Evolutionary conservation across 2,797 vertebrate species (phyloP), one percentile per base, ranked within the genome.

Genomic region (Mus spretus): DNA sequence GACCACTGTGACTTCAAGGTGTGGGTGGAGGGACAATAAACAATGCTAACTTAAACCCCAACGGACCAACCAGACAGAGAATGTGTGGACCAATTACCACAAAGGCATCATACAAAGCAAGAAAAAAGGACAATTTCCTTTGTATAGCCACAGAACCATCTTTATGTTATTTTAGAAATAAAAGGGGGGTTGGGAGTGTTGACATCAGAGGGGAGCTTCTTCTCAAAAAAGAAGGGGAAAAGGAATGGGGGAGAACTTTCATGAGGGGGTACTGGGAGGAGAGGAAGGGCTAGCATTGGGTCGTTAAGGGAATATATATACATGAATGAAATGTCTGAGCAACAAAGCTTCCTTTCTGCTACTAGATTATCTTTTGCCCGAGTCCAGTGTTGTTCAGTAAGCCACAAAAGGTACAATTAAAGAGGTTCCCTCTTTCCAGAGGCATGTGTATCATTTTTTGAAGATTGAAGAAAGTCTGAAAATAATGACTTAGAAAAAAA

Each of bases 1-100:
- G 53, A 61, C 19, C 44, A 17, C 55, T 6, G 12, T 28, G 10
- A 40, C 22, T 59, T 28, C 34, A 72, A 74, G 50, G n/a, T 17
- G 6, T 77, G 26, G 44, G 26, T n/a, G 11, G 28, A 53, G 9
- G n/a, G 34, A 28, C 37, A 77, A 77, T 47, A 55, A 92, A 37
- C 31, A 93, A 93, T 13, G 75, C 37, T 79, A 95, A 88, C 53
- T 13, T 91, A 89, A 94, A 94, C 13, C 57, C 57, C 74, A 94
- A 80, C 4, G 59, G 88, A 59, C 77, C 79, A 90, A 40, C 26
- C 10, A 59, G 4, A 40, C 15, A 59, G 11, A 59, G 75, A 14
- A n/a, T 24, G 3, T 28, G 8, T 40, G 0, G 19, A 34, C 53
- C 82, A 63, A 79, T 55, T 15, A 79, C 40, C 74, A 85, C 26